A percentile compares a stretch with the other conserved stretches of the same genome.
These are phyloP conservation scores for Brienomyrus brachyistius DNA, from an alignment of 2,113 vertebrate species.

Conservation along the genomic window DNA sequence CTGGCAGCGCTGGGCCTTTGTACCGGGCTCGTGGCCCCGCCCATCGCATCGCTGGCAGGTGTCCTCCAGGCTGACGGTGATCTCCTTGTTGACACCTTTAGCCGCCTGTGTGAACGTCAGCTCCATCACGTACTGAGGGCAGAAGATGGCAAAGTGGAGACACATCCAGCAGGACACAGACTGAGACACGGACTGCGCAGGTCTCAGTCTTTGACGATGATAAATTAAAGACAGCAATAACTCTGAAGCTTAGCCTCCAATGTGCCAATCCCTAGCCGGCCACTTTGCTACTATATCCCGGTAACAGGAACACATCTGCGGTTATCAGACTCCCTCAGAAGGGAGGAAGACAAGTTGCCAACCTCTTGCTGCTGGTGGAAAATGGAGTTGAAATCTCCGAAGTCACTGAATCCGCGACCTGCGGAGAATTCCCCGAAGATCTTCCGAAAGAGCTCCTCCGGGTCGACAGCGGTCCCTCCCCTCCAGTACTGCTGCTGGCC, in stretches of 20 bases:
- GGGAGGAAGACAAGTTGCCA: constrained; percentile 15
- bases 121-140: constrained; percentile 82
- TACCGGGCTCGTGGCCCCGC: constrained; percentile 82
- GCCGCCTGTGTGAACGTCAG: constrained; percentile 91
- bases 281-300: not conserved
- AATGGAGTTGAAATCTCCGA: constrained; percentile 76
- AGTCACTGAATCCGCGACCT: constrained; percentile 50
- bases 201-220: not conserved
- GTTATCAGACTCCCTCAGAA: not conserved
- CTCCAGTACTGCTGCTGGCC: constrained; percentile 80
- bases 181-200: not conserved
- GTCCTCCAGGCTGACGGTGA: constrained; percentile 72
- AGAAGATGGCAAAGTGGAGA: not conserved
- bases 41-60: constrained; percentile 80
- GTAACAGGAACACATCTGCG: not conserved
- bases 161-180: not conserved
- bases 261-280: not conserved
- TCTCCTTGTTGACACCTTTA: constrained; percentile 95
- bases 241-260: not conserved
- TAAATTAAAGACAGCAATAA: not conserved
- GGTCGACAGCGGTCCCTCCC: constrained; percentile 70
- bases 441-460: constrained; percentile 91
- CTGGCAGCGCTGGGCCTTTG: constrained; percentile 80
- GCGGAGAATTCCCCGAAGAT: constrained; percentile 93
- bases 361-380: constrained; percentile 95